These are phyloP conservation scores for Cephalopterus ornatus DNA, from an alignment of 2,113 vertebrate species.

Conservation along the genomic window DNA sequence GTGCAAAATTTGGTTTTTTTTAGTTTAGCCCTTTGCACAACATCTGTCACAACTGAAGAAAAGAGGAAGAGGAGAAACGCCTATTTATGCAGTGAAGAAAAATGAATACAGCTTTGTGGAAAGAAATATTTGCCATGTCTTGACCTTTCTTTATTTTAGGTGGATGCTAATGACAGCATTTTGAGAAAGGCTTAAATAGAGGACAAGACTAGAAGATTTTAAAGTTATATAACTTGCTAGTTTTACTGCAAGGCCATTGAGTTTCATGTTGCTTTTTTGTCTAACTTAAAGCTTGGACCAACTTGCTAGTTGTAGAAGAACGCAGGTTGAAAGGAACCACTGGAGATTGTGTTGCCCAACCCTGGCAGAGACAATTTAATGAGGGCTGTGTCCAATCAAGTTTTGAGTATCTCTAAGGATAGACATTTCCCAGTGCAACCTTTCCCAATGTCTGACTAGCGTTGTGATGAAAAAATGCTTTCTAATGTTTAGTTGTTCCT, in stretches of 20 bases:
- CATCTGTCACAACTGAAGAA: slow-evolving; percentile 24
- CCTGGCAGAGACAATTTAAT: not conserved
- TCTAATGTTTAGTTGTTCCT: not conserved
- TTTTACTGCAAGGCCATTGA: not conserved
- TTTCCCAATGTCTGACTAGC: not conserved
- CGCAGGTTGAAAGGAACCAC: not conserved
- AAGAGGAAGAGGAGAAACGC: slow-evolving; percentile 51
- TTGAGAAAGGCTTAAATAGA: not conserved
- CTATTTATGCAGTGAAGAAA: not conserved
- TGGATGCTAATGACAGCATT: not conserved
- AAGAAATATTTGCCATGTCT: not conserved
- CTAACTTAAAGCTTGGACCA: not conserved
- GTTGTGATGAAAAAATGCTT: not conserved
- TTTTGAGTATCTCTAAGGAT: not conserved
- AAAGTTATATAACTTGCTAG: not conserved
- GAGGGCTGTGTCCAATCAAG: not conserved
- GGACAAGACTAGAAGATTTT: not conserved
- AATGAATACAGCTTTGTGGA: not conserved
- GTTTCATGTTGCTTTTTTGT: not conserved
- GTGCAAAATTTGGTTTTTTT: slow-evolving; percentile 39
- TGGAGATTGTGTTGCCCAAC: not conserved
- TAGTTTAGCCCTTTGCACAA: slow-evolving; percentile 25
- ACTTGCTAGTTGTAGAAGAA: not conserved
- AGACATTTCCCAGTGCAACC: not conserved
- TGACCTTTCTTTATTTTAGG: not conserved